Percentiles rank a stretch among this genome's conserved stretches.
Conservation (phyloP, 2,888 invertebrate genomes). For the Nebria salina region DNA sequence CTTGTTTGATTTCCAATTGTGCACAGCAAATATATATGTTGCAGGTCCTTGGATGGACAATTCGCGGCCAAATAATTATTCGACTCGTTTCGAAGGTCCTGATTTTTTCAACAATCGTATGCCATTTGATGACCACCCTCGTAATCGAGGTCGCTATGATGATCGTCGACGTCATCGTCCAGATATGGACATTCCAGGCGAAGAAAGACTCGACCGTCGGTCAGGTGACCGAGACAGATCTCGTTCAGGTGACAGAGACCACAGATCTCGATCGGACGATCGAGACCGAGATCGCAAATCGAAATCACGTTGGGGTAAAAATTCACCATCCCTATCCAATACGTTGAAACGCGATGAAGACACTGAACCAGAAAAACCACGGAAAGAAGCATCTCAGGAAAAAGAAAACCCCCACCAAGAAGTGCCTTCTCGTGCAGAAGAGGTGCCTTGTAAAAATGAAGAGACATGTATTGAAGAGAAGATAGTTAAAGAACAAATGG, state of each 20-base stretch:
- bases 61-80: conserved; percentile 63
- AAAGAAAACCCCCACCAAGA: conserved; percentile 21
- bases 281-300: conserved; percentile 47
- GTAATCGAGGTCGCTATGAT: conserved; percentile 48
- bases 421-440: conserved; percentile 3
- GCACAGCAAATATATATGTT: conserved; percentile 13
- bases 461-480: conserved; percentile 54
- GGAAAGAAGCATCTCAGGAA: conserved; percentile 47
- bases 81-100: conserved; percentile 56
- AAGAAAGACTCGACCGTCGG: conserved; percentile 45
- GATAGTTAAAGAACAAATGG: conserved; percentile 59
- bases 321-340: conserved; percentile 49
- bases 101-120: conserved; percentile 37
- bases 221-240: conserved; percentile 19
- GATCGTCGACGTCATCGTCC: conserved; percentile 50
- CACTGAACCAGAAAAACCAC: conserved; percentile 48
- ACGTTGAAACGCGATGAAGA: conserved; percentile 39
- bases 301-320: conserved; percentile 55
- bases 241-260: conserved; percentile 45
- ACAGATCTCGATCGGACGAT: conserved; percentile 48
- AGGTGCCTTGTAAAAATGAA: conserved; percentile 6
- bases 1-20: conserved; percentile 3
- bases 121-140: conserved; percentile 46
- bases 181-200: conserved; percentile 38
- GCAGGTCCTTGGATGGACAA: conserved; percentile 59